Conservation (phyloP, 2,797 vertebrate species). For the Acanthopagrus latus region DNA sequence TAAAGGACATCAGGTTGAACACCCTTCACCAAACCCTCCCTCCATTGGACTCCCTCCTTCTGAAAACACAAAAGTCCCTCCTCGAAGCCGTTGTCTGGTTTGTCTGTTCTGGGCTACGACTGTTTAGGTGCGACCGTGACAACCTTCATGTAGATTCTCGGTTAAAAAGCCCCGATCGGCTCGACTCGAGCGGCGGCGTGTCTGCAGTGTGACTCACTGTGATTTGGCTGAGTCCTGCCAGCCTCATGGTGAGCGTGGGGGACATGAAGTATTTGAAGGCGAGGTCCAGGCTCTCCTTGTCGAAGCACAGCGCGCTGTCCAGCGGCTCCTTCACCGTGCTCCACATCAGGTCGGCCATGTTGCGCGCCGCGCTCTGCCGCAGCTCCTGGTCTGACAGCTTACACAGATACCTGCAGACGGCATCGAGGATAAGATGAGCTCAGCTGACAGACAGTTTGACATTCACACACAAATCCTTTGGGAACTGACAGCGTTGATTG, state of each 20-base stretch:
- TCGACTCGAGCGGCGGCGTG: background rate
- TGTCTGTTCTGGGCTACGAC: too few relatives aligned
- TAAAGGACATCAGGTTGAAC: too few relatives aligned
- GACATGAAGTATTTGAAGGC: conserved; percentile 99
- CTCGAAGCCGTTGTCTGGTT: too few relatives aligned
- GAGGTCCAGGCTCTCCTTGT: conserved; percentile 98
- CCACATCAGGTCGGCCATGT: conserved; percentile 99
- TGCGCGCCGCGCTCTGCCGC: conserved; percentile 95
- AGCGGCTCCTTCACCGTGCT: conserved; percentile 99
- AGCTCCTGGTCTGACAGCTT: conserved; percentile 98
- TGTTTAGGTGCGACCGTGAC: background rate
- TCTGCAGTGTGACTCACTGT: conserved; percentile 87
- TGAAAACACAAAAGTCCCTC: too few relatives aligned
- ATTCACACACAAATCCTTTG: too few relatives aligned
- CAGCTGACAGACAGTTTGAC: background rate
- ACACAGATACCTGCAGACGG: conserved; percentile 92
- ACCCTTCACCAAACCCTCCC: too few relatives aligned
- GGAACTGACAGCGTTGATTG: too few relatives aligned
- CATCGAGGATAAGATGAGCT: background rate
- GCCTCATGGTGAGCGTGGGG: conserved; percentile 97
- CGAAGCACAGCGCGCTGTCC: conserved; percentile 97
- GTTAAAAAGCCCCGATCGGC: background rate
- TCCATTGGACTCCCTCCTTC: too few relatives aligned
- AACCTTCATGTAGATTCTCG: background rate
- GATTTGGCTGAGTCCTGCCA: conserved; percentile 98